phyloP scores from a whole-genome alignment of 2,888 invertebrate genomes.

The Galerucella calmariensis region DNA sequence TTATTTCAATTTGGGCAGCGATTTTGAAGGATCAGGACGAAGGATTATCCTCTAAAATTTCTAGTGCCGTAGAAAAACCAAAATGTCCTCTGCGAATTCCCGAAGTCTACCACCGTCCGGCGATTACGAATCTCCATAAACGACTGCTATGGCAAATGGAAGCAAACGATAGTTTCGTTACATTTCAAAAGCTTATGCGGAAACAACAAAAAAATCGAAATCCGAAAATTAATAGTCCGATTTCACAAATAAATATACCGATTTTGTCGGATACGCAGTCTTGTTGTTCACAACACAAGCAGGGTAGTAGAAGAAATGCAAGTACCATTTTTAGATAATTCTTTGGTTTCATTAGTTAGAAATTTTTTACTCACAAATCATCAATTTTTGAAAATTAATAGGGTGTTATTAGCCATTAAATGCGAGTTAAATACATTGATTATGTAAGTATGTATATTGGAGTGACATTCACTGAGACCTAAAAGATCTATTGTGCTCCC shows the following conservation, averaged over 20 bases:
- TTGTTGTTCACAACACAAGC: background rate
- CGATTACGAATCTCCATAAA: constrained; percentile 52
- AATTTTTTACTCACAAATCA: too few species aligned
- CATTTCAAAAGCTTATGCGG: constrained; percentile 54
- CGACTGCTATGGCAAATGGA: constrained; percentile 52
- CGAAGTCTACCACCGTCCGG: constrained; percentile 51
- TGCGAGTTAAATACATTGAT: too few species aligned
- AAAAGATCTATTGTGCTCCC: too few species aligned
- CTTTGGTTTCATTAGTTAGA: too few species aligned
- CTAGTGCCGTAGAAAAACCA: background rate
- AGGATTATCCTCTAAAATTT: too few species aligned
- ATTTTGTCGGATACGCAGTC: background rate
- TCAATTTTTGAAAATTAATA: too few species aligned
- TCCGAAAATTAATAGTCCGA: background rate
- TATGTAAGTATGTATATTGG: too few species aligned
- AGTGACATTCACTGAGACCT: too few species aligned
- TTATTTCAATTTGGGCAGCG: background rate
- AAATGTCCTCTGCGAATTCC: constrained; percentile 32
- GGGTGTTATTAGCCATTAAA: too few species aligned
- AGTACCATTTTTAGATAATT: background rate
- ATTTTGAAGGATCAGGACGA: background rate
- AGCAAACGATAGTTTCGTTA: constrained; percentile 55
- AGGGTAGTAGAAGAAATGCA: background rate
- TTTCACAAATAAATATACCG: constrained; percentile 9
- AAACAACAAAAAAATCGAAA: constrained; percentile 23